These are phyloP conservation scores for Zaprionus gabonicus DNA, from an alignment of 1,140 invertebrate genomes.

Conservation along the genomic window DNA sequence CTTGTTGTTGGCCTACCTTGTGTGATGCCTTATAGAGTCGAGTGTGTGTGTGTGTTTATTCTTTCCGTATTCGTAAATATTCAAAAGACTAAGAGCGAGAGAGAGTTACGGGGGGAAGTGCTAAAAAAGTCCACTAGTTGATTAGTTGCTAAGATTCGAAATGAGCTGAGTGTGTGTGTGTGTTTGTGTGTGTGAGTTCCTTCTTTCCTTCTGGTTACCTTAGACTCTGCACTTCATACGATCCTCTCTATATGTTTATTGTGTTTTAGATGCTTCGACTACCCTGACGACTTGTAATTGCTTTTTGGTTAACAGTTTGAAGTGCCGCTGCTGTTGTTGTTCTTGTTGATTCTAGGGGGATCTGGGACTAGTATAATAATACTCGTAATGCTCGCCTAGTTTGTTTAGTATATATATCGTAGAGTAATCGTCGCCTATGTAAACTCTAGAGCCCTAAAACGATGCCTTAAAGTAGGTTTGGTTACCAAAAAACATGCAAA, in stretches of 20 bases:
- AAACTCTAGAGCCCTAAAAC: slow-evolving; percentile 79
- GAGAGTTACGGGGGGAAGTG: slow-evolving; percentile 64
- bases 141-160: slow-evolving; percentile 79
- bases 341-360: not conserved
- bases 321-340: not conserved
- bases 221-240: slow-evolving; percentile 19
- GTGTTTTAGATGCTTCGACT: not conserved
- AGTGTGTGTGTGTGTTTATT: slow-evolving; percentile 14
- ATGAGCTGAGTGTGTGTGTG: slow-evolving; percentile 51
- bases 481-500: slow-evolving; percentile 80
- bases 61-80: slow-evolving; percentile 41
- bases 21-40: not conserved
- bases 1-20: slow-evolving; percentile 31
- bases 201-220: slow-evolving; percentile 9
- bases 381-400: slow-evolving; percentile 19
- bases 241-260: slow-evolving; percentile 9
- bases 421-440: slow-evolving; percentile 39
- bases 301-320: slow-evolving; percentile 1
- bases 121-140: slow-evolving; percentile 79
- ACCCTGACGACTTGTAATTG: not conserved
- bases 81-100: slow-evolving; percentile 75
- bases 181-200: not conserved
- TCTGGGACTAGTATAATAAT: slow-evolving; percentile 2
- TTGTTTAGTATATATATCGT: slow-evolving; percentile 12
- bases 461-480: slow-evolving; percentile 69